Conservation (phyloP, 2,888 invertebrate genomes). For the Ecdyonurus torrentis region DNA sequence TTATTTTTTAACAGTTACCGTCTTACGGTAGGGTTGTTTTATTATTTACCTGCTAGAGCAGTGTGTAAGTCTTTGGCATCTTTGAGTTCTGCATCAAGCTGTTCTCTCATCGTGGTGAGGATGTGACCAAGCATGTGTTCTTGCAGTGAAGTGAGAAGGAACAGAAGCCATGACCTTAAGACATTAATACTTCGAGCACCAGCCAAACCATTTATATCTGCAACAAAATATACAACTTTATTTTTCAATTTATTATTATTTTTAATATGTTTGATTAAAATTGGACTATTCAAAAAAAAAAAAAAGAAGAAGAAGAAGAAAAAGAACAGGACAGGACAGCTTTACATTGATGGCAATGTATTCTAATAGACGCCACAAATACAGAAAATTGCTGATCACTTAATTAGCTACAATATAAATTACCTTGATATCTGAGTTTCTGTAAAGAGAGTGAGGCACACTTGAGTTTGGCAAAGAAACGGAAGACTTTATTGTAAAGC, state of each 20-base stretch:
- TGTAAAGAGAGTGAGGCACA: background rate
- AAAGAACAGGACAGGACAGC: no score
- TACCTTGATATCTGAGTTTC: background rate
- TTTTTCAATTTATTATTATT: no score
- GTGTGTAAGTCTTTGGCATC: background rate
- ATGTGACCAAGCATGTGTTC: background rate
- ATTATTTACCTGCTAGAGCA: background rate
- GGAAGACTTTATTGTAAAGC: background rate
- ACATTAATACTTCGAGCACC: background rate
- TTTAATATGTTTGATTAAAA: no score
- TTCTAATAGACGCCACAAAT: no score
- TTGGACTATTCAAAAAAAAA: no score
- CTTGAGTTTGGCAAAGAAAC: background rate
- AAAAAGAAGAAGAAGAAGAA: no score
- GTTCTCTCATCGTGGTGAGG: background rate
- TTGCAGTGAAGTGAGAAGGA: background rate
- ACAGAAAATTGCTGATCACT: background rate
- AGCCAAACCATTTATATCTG: no score
- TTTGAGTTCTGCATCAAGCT: background rate
- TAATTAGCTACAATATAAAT: background rate
- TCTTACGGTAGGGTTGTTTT: no score
- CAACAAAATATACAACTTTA: no score
- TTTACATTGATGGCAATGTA: no score
- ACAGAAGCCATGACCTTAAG: background rate
- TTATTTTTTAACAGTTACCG: no score